Evolutionary conservation across 2,113 vertebrate species (phyloP), one percentile per base, ranked within the genome.

Genomic region (Leucosticte australis): DNA sequence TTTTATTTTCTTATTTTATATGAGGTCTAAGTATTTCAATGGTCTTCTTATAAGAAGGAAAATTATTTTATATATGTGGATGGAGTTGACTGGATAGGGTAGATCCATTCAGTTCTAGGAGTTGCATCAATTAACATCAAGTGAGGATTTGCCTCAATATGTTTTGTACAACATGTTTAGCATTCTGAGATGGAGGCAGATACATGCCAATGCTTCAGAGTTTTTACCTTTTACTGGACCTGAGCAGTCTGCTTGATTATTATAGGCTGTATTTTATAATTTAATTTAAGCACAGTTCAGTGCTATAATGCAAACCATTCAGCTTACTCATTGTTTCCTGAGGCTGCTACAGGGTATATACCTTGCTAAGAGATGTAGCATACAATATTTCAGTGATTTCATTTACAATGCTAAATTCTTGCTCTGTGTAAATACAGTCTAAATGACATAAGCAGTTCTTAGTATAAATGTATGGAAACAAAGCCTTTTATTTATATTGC

Each of bases 251-350:
- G 10, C 20, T 92, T 74, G 53, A 71, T 74, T 83, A n/a, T 41
- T 53, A 52, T n/a, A 62, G 14, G 4, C 19, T 50, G 14, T 42
- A 30, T 89, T 90, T 82, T 80, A 63, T 28, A 60, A 62, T 76
- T 73, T 69, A 83, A 63, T 83, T 97, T 95, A 91, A 95, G 26
- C 28, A 67, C 37, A 97, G 39, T 95, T 89, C 39, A 55, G 35
- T 73, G 91, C 71, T 90, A 30, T 68, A 95, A 91, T 57, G 84
- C 64, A 93, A 83, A 75, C 46, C 80, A 53, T 87, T 95, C 67
- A 87, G 52, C 42, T 49, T 78, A 52, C 52, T 95, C 59, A 41
- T 95, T 90, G 82, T 95, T 95, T 95, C 76, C 31, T 47, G 53
- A 91, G 42, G 33, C 52, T 87, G 82, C 41, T 75, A 52, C 33